Evolutionary conservation across 2,888 invertebrate species (phyloP).

Genomic region (Prosopocoilus inquinatus): DNA sequence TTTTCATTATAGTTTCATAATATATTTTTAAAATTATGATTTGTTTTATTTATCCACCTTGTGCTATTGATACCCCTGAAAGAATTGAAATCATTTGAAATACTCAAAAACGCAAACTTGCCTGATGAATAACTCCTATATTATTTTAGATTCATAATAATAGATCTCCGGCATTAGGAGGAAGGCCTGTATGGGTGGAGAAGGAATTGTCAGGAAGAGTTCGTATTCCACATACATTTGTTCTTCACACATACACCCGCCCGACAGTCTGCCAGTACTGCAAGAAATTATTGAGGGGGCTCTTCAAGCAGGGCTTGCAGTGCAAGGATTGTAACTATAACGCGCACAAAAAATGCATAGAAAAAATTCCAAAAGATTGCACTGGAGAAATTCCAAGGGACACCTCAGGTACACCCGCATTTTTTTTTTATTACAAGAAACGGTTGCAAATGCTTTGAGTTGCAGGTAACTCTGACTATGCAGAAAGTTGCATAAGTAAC

Average conservation of each 20-base stretch:
- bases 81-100: too few species aligned
- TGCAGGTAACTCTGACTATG: slow-evolving; percentile 51
- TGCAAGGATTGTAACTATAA: slow-evolving; percentile 97
- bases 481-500: slow-evolving; percentile 56
- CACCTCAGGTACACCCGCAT: background rate
- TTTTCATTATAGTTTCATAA: background rate
- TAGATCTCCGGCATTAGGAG: slow-evolving; percentile 68
- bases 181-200: slow-evolving; percentile 70
- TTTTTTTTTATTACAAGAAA: background rate
- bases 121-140: background rate
- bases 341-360: slow-evolving; percentile 91
- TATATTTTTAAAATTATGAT: background rate
- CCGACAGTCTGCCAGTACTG: slow-evolving; percentile 97
- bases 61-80: background rate
- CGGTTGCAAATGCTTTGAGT: background rate
- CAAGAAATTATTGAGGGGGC: slow-evolving; percentile 90
- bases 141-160: slow-evolving; percentile 51
- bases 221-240: slow-evolving; percentile 93
- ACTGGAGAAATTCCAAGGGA: slow-evolving; percentile 70
- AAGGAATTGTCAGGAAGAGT: slow-evolving; percentile 63
- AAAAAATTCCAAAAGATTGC: slow-evolving; percentile 87
- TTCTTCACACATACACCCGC: slow-evolving; percentile 92
- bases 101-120: too few species aligned
- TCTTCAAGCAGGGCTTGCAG: slow-evolving; percentile 95
- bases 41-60: slow-evolving; percentile 5